Evolutionary conservation across 2,888 invertebrate genomes (phyloP).

Genomic region (Smittia aterrima): DNA sequence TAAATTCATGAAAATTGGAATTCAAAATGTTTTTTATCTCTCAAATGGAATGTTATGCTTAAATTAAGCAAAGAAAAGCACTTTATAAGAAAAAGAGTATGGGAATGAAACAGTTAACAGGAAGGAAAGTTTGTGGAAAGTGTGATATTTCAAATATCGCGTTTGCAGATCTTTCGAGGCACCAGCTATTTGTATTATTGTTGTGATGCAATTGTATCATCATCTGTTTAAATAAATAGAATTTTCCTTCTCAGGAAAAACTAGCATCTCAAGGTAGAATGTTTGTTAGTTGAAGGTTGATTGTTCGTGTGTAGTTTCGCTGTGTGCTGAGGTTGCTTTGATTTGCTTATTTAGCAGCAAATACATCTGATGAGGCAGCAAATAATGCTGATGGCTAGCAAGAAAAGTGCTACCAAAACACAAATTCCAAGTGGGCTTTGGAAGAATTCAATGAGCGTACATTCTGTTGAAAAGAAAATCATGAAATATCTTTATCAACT

Average conservation of each 20-base stretch:
- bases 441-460: slow-evolving; percentile 27
- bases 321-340: background rate
- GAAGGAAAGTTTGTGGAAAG: too few species aligned
- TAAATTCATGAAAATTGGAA: too few species aligned
- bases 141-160: too few species aligned
- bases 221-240: background rate
- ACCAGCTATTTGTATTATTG: too few species aligned
- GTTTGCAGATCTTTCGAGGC: too few species aligned
- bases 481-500: background rate
- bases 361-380: slow-evolving; percentile 38
- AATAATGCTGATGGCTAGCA: slow-evolving; percentile 18
- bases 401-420: slow-evolving; percentile 19
- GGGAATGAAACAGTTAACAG: too few species aligned
- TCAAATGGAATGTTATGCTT: background rate
- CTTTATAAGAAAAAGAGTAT: too few species aligned
- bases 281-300: background rate
- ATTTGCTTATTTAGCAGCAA: slow-evolving; percentile 23
- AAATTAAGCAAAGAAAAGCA: too few species aligned
- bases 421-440: slow-evolving; percentile 19
- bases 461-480: background rate
- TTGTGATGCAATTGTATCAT: too few species aligned
- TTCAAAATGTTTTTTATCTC: too few species aligned
- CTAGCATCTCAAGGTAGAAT: background rate
- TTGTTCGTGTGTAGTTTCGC: background rate
- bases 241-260: background rate